phyloP scores from a whole-genome alignment of 1,140 invertebrate genomes.

The Aphelinus atriplicis region DNA sequence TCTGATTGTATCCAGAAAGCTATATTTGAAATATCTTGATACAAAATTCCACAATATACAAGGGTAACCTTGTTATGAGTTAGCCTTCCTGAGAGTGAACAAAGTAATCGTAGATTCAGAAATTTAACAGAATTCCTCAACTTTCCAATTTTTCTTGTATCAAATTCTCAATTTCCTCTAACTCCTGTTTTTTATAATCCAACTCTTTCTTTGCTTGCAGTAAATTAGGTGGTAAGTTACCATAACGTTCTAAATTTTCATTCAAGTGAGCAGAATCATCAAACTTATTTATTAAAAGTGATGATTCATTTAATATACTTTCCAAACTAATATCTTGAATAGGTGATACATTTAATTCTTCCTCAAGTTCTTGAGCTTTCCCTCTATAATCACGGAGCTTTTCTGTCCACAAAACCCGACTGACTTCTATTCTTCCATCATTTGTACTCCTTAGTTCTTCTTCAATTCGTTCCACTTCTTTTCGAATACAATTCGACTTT shows the following conservation, averaged over 20 bases:
- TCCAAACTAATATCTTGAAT: conserved; percentile 46
- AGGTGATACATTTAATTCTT: conserved; percentile 48
- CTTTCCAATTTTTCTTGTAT: conserved; percentile 43
- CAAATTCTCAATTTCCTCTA: conserved; percentile 46
- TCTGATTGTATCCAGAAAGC: too few species aligned
- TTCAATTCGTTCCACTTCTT: conserved; percentile 44
- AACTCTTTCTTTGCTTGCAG: conserved; percentile 56
- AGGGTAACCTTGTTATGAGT: too few species aligned
- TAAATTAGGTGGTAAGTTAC: conserved; percentile 57
- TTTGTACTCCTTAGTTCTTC: conserved; percentile 37
- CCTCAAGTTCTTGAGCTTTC: conserved; percentile 46
- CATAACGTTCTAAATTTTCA: conserved; percentile 48
- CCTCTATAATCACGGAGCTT: conserved; percentile 55
- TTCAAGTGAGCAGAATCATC: conserved; percentile 51
- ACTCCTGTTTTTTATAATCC: conserved; percentile 51
- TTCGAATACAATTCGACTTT: conserved; percentile 46
- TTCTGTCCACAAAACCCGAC: conserved; percentile 45
- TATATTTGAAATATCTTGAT: too few species aligned
- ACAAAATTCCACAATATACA: too few species aligned
- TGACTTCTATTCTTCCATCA: conserved; percentile 46
- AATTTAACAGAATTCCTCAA: too few species aligned
- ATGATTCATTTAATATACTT: conserved; percentile 51
- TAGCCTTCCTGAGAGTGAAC: too few species aligned
- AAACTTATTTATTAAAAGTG: conserved; percentile 45
- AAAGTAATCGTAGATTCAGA: too few species aligned